Evolutionary conservation across 2,113 vertebrate genomes (phyloP), one percentile per base, ranked within the genome.

Genomic region (Petrocephalus zakoni): DNA sequence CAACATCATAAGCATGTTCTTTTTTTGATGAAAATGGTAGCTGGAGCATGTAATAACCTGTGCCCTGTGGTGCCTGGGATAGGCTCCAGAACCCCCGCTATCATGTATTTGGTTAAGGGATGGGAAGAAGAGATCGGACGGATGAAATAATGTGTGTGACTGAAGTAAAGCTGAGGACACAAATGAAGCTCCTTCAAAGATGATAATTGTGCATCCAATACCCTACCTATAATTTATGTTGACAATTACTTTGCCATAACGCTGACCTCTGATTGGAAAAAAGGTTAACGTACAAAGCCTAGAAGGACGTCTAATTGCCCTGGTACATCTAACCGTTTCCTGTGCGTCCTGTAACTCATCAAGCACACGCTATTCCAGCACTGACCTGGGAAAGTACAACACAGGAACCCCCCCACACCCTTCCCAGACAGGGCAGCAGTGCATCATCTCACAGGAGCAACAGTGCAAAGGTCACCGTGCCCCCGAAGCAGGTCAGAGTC

Each of bases 271-370:
- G 81, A 83, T 49, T 46, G n/a, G 19, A 49, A n/a, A n/a, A 19
- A 51, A 84, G 81, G 47, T 84, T 47, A 84, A 84, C n/a, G 21
- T 51, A 84, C 81, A 47, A 51, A n/a, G 81, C 13, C 81, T 51
- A 84, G 81, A 51, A 84, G n/a, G 81, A 84, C 47, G 81, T 84
- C 81, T 84, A 84, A 84, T 49, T 84, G 81, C 81, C 42, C 22
- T 21, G 10, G 21, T 47, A 78, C 72, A 78, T 84, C 42, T 84
- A 49, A 46, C 81, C 22, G 81, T 21, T 84, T 84, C 81, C 81
- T 84, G 81, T 25, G 47, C 22, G 72, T 51, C 42, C 81, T 84
- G 81, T 84, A 49, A 51, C 46, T 22, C 81, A 51, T 84, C 81
- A 84, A 47, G 9, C 42, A 51, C 81, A 84, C 81, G 21, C n/a